These are phyloP conservation scores for Drosophila tropicalis DNA, from an alignment of 1,140 invertebrate species.

Conservation along the genomic window DNA sequence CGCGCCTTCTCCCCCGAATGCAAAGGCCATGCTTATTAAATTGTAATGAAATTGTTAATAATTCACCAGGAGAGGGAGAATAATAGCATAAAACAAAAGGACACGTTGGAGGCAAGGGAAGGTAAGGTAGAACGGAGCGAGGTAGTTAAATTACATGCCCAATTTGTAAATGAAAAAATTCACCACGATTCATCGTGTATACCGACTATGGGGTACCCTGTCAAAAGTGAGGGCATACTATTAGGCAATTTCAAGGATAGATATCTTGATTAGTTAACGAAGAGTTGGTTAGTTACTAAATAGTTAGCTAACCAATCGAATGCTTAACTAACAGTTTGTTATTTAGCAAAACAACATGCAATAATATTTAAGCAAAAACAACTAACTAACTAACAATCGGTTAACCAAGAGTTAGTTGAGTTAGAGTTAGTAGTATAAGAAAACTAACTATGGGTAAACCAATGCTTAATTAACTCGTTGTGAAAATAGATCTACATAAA, in stretches of 20 bases:
- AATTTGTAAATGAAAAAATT: constrained; percentile 1
- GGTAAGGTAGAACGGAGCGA: neutral
- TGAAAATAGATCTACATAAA: no score
- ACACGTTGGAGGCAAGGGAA: neutral
- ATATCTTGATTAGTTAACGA: no score
- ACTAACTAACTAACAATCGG: no score
- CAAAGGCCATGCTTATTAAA: constrained; percentile 16
- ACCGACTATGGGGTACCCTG: neutral
- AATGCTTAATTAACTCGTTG: no score
- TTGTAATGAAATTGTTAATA: constrained; percentile 21
- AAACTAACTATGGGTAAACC: no score
- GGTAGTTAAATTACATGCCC: constrained; percentile 6
- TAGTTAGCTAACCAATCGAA: no score
- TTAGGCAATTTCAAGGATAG: neutral
- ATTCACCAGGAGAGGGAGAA: neutral
- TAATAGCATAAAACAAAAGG: neutral
- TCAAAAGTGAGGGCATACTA: neutral
- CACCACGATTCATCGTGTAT: neutral
- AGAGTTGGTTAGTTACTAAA: no score
- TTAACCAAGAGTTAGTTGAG: no score
- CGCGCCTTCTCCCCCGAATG: neutral
- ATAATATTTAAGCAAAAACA: no score
- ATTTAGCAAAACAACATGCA: no score
- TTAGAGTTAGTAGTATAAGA: no score
- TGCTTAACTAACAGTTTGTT: no score